phyloP scores from a whole-genome alignment of 2,797 vertebrate species.

The Alca torda region DNA sequence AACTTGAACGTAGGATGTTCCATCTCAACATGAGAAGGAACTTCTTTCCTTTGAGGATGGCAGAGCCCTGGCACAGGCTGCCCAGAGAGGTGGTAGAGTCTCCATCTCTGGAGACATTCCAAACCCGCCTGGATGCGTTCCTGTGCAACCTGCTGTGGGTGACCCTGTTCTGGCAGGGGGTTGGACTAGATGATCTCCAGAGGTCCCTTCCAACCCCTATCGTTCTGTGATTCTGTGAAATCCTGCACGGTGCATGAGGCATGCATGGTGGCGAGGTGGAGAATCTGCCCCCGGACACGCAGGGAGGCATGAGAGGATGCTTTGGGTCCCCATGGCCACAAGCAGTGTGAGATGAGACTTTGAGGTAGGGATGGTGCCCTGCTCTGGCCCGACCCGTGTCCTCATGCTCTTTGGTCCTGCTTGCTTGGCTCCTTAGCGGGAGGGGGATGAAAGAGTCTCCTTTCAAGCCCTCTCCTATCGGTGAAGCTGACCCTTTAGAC shows the following conservation, averaged over 20 bases:
- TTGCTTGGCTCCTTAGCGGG: background rate
- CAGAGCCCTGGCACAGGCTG: no score
- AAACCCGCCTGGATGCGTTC: no score
- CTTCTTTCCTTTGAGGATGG: no score
- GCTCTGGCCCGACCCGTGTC: background rate
- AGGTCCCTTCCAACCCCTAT: no score
- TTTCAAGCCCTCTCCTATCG: background rate
- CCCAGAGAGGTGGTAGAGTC: no score
- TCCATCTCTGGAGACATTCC: no score
- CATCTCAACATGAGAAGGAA: no score
- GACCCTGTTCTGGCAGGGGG: no score
- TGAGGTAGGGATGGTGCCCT: background rate
- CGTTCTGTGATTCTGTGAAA: no score
- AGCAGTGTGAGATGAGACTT: fast-evolving
- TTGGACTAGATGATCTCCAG: no score
- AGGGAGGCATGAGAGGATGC: background rate
- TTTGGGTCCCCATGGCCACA: fast-evolving
- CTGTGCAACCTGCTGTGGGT: no score
- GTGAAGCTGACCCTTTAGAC: background rate
- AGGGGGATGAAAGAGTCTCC: background rate
- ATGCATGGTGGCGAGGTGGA: fast-evolving
- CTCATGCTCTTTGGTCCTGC: fast-evolving
- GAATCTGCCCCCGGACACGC: fast-evolving
- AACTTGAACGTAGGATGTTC: no score
- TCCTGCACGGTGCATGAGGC: fast-evolving